Evolutionary conservation across 2,113 vertebrate genomes (phyloP), one percentile per base, ranked within the genome.

Genomic region (Chitala chitala): DNA sequence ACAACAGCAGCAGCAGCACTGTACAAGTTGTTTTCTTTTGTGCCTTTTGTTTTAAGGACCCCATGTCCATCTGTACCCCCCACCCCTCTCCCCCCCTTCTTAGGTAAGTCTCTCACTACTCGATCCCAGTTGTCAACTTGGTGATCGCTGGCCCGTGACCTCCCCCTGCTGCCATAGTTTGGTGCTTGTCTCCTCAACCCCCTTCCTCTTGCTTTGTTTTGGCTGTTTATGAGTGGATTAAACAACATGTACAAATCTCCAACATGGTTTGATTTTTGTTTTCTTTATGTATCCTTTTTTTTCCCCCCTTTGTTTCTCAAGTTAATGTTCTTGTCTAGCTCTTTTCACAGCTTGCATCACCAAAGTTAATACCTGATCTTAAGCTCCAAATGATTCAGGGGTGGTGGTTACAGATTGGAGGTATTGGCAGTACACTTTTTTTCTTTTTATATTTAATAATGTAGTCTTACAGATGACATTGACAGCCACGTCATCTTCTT

Each of bases 191-290:
- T 94, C 91, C 90, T 84, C 85, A 71, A 63, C 72, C 51, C 48
- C 71, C 69, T 75, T 93, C 88, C 92, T 91, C 95, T 90, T 94
- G 94, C 94, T 98, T 98, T 93, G 94, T 96, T 98, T 65, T 98
- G 95, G 96, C 95, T 97, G 95, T 94, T 98, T 97, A 96, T 96
- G 94, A 98, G 94, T 98, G 95, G 93, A 96, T 95, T 96, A 94
- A 94, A 93, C 88, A 92, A 94, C 91, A 90, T 33, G 91, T 94
- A 88, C 79, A 64, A 88, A 92, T 94, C 91, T 95, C 86, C 92
- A 92, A 92, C 93, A 90, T 96, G 98, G 94, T 95, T 93, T 87
- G 86, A 15, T 91, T 94, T 95, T 92, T 93, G 93, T 93, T 84
- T 93, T 91, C 77, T 88, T 75, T 70, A 63, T 83, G 79, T 82